Base-by-base conservation (phyloP, 2,797 vertebrate species). In the Antrozous pallidus region DNA sequence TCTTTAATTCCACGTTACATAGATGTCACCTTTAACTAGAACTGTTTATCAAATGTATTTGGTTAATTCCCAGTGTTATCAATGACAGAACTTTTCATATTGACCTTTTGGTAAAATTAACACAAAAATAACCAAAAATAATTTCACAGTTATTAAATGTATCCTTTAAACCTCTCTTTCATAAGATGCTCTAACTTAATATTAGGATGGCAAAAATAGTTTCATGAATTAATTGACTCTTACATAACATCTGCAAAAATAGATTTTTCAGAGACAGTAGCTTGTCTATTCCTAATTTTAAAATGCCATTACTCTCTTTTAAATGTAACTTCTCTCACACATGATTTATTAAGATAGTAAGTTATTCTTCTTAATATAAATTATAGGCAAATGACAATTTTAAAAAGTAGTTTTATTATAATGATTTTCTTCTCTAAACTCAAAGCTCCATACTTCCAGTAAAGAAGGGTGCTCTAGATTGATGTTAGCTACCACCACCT, bases 1-100 rank as follows among this genome's bases (percentile, higher is more conserved):
- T 85, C 88, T 92, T 74, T 90, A 81, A 94, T 87, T 97, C 92
- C 93, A 90, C 96, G 93, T 94, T 93, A 96, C 88, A 96, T 93
- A 97, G 88, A 95, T 95, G 97, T 95, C 96, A 97, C 90, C 96
- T 97, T 97, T 96, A 97, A 84, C 94, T 91, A 49, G 74, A 97
- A 6, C 11, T 24, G 45, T 84, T 56, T 83, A 81, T 86, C 96
- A 97, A 96, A 94, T 95, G 36, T 93, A 94, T 95, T 94, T 96
- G 20, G 88, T 95, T 96, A 94, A 36, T 96, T 97, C 56, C 94
- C 85, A 84, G 87, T 75, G 54, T 5, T 54, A 5, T 40, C 36
- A 88, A 67, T 51, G 22, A 90, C 58, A 80, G 92, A 14, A 8
- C 51, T 94, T 92, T 91, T 88, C 42, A 94, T 71, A 77, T 78